Evolutionary conservation across 2,113 vertebrate genomes (phyloP).

Genomic region (Sturnira hondurensis): DNA sequence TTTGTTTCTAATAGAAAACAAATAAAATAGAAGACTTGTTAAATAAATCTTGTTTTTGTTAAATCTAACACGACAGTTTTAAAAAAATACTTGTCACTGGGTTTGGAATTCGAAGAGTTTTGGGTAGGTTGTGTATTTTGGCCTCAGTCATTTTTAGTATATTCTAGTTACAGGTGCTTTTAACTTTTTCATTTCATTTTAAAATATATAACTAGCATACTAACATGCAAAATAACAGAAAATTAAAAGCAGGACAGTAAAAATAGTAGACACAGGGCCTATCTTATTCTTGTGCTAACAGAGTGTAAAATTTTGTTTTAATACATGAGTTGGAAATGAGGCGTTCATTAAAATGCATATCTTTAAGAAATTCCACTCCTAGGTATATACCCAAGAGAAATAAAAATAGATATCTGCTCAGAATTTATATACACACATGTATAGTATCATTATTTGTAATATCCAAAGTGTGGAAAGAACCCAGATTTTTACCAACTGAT

Average conservation of each 20-base stretch:
- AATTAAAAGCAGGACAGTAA: background rate
- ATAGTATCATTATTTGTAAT: background rate
- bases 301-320: background rate
- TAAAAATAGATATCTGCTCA: background rate
- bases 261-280: background rate
- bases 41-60: conserved; percentile 21
- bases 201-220: background rate
- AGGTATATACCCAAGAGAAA: background rate
- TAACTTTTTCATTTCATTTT: background rate
- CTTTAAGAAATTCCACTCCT: background rate
- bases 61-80: background rate
- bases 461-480: background rate
- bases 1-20: background rate
- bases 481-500: background rate
- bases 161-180: background rate
- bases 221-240: background rate
- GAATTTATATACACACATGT: background rate
- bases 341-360: background rate
- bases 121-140: background rate
- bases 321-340: background rate
- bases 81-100: background rate
- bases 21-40: background rate
- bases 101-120: background rate
- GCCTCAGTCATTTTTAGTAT: background rate
- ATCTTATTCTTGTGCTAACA: background rate